Base-by-base conservation (phyloP, 2,797 vertebrate species). In the Hapalemur alaotrensis region DNA sequence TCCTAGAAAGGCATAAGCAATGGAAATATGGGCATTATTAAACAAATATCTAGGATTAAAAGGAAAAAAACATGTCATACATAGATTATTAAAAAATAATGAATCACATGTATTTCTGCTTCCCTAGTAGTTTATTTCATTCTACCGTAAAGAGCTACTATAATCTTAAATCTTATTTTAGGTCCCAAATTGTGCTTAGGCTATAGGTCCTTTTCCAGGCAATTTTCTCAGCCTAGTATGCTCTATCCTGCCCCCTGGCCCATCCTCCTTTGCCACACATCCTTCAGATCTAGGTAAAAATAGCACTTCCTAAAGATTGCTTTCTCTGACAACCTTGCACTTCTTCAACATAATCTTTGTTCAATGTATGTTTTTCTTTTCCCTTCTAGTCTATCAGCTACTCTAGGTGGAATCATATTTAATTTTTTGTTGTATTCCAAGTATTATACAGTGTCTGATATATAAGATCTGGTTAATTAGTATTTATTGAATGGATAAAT, bases 121-220 rank as follows among this genome's bases (percentile, higher is more conserved):
- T 83, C 70, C 8, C 20, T 76, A 35, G 2, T 70, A 46, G 30
- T 59, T 73, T 80, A 67, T 59, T 95, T 93, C 30, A 87, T 73
- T 69, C 46, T 78, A 30, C 13, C 50, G 82, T 78, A 92, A 65
- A 59, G 30, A 89, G 25, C 6, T 7, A 89, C 38, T 48, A 13
- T 92, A 46, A 61, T n/a, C 38, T 91, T 83, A 50, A 70, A 87
- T 91, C 20, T 63, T 88, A 92, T 63, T 90, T 97, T 93, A 50
- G 46, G 70, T 76, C 35, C 46, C 9, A 84, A 75, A n/a, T 75
- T 91, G 12, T 76, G 28, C 38, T 81, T 83, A 17, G n/a, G 23
- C 9, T 87, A 41, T 80, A 32, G 1, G 20, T 73, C 12, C 52
- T 86, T 95, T 61, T 25, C 1, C 7, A 79, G 67, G 11, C 20